phyloP scores from a whole-genome alignment of 2,888 invertebrate species.

The Isotomurus palustris region DNA sequence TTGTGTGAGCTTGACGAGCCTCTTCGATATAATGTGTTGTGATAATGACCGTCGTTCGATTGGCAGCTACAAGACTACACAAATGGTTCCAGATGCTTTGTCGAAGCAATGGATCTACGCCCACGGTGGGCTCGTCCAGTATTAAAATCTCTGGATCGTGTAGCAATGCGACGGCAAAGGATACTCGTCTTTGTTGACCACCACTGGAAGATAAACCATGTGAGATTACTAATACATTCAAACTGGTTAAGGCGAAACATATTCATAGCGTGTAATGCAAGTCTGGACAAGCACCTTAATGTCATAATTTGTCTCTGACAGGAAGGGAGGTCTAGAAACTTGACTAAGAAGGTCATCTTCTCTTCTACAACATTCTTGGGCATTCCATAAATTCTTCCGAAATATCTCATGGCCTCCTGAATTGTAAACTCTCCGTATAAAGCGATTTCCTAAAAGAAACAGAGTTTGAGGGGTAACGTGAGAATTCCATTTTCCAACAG shows the following conservation, averaged over 20 bases:
- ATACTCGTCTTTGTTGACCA: slow-evolving; percentile 84
- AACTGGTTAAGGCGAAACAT: not conserved
- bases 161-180: slow-evolving; percentile 86
- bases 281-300: slow-evolving; percentile 60
- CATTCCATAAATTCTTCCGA: slow-evolving; percentile 95
- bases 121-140: slow-evolving; percentile 52
- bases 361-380: slow-evolving; percentile 71
- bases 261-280: not conserved
- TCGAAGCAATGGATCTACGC: slow-evolving; percentile 19
- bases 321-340: slow-evolving; percentile 85
- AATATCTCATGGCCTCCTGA: slow-evolving; percentile 91
- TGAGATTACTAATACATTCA: not conserved
- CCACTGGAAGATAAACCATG: slow-evolving; percentile 59
- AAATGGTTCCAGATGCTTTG: slow-evolving; percentile 84
- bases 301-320: slow-evolving; percentile 74
- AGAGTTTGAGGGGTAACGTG: not conserved
- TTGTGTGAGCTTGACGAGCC: slow-evolving; percentile 49
- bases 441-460: slow-evolving; percentile 67
- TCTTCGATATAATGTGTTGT: slow-evolving; percentile 14
- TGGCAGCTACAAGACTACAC: slow-evolving; percentile 81
- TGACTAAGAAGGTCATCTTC: slow-evolving; percentile 76
- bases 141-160: slow-evolving; percentile 88
- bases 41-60: slow-evolving; percentile 84
- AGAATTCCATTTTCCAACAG: slow-evolving; percentile 1
- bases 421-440: slow-evolving; percentile 89